Conservation (phyloP, 2,797 vertebrate genomes). For the Dromococcyx pavoninus region DNA sequence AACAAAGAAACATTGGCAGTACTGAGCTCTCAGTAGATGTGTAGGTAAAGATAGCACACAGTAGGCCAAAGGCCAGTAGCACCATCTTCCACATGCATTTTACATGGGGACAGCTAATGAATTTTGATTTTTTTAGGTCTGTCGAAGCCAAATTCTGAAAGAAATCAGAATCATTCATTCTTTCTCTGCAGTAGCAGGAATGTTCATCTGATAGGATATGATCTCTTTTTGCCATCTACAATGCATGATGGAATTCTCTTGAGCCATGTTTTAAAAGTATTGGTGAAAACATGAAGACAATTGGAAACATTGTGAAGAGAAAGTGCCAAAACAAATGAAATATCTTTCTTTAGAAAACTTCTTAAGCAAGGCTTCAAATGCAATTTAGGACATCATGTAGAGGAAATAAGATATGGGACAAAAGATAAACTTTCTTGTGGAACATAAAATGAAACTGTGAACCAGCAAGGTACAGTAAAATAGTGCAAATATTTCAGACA, state of each 20-base stretch:
- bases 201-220: neutral
- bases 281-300: conserved; percentile 6
- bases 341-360: neutral
- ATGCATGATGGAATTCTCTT: neutral
- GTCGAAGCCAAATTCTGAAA: neutral
- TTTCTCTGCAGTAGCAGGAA: neutral
- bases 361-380: neutral
- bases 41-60: neutral
- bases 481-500: neutral
- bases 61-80: neutral
- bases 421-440: neutral
- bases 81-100: neutral
- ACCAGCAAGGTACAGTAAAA: neutral
- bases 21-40: neutral
- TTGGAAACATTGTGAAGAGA: neutral
- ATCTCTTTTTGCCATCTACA: neutral
- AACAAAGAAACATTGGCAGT: neutral
- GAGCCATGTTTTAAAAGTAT: neutral
- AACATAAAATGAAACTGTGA: conserved; percentile 27
- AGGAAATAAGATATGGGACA: neutral
- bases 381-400: neutral
- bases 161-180: neutral
- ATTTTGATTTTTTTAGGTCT: neutral
- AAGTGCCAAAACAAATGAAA: conserved; percentile 13
- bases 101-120: neutral